A percentile compares a stretch with the other conserved stretches of the same genome.
Conservation (phyloP, 2,113 vertebrate genomes). For the Antigone vipio region DNA sequence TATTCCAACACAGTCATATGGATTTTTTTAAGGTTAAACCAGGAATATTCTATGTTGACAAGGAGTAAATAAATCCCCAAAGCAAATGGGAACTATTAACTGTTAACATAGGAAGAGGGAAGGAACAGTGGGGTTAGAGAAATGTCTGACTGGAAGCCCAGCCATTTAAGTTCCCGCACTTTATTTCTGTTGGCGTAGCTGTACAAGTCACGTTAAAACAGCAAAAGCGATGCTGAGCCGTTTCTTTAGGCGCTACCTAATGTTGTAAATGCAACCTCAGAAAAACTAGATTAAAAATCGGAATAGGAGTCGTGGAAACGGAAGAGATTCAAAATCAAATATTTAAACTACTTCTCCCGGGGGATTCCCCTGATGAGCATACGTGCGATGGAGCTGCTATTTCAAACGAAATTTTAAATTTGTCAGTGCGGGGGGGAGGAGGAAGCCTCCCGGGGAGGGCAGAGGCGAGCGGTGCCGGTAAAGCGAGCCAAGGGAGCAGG, state of each 20-base stretch:
- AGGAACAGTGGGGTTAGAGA: not conserved
- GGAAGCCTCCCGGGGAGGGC: not conserved
- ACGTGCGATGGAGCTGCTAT: not conserved
- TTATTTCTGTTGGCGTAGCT: not conserved
- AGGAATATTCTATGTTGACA: not conserved
- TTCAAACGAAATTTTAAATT: conserved; percentile 4
- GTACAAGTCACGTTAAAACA: not conserved
- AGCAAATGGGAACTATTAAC: not conserved
- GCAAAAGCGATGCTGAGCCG: not conserved
- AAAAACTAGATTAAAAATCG: not conserved
- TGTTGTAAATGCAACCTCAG: not conserved
- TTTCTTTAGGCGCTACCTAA: not conserved
- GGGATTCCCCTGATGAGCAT: not conserved
- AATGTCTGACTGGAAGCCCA: not conserved
- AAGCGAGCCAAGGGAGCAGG: fast-evolving
- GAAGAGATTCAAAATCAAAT: not conserved
- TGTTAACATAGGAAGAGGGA: not conserved
- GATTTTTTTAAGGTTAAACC: not conserved
- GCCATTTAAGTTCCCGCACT: not conserved
- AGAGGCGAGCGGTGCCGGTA: not conserved
- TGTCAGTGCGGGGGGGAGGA: not conserved
- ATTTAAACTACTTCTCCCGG: not conserved
- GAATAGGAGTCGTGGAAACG: not conserved
- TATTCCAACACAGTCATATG: not conserved
- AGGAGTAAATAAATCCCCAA: not conserved